phyloP scores from a whole-genome alignment of 2,888 invertebrate genomes.

The Chironomus riparius region DNA sequence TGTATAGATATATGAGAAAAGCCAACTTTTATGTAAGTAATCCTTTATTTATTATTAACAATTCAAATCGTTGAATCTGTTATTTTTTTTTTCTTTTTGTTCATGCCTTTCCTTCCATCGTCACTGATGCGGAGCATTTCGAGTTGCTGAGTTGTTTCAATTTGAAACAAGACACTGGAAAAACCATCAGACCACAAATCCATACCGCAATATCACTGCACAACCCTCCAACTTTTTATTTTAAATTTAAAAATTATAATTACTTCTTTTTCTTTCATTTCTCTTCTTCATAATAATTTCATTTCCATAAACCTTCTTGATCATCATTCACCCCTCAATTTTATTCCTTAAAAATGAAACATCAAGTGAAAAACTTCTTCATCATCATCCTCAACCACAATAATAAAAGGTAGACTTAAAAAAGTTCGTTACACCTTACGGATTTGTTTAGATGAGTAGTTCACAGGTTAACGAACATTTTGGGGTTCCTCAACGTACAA shows the following conservation, averaged over 20 bases:
- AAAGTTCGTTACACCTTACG: neutral
- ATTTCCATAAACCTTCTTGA: neutral
- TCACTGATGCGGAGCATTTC: neutral
- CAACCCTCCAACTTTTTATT: neutral
- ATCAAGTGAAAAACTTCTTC: neutral
- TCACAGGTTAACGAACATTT: neutral
- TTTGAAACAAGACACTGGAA: slow-evolving; percentile 13
- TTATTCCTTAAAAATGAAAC: neutral
- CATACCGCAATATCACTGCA: slow-evolving; percentile 9
- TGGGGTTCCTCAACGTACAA: neutral
- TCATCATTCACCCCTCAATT: neutral
- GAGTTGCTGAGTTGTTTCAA: neutral
- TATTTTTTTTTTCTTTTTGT: neutral
- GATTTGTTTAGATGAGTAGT: neutral
- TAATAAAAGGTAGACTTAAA: neutral
- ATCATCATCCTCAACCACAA: neutral
- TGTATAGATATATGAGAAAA: neutral
- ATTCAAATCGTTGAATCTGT: neutral
- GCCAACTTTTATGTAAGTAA: slow-evolving; percentile 2
- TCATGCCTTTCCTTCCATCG: neutral
- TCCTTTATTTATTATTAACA: slow-evolving; percentile 16
- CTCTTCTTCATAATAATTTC: neutral
- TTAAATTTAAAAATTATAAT: neutral
- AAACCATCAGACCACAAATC: slow-evolving; percentile 25
- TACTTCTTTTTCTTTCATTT: neutral